phyloP scores from a whole-genome alignment of 2,113 vertebrate species.

The Pygoscelis adeliae region DNA sequence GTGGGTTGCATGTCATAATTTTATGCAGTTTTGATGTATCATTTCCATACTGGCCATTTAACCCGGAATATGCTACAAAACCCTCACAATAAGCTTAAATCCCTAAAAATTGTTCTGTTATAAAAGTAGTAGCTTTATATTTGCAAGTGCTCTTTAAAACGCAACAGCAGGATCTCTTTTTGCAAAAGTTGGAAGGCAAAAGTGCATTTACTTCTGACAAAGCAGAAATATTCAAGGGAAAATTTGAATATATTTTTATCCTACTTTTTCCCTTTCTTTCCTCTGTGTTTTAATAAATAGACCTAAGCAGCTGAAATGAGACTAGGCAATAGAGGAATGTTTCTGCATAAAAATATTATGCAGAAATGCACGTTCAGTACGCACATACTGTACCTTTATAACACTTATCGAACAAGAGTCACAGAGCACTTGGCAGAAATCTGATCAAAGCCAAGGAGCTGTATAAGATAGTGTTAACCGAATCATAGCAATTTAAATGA shows the following conservation, averaged over 20 bases:
- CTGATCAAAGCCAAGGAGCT: neutral
- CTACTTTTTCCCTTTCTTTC: neutral
- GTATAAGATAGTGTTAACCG: neutral
- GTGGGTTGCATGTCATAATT: neutral
- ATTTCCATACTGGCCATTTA: neutral
- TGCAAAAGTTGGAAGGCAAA: neutral
- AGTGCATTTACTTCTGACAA: neutral
- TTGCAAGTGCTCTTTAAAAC: neutral
- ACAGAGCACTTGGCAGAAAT: neutral
- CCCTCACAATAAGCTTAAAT: neutral
- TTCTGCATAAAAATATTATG: neutral
- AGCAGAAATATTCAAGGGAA: neutral
- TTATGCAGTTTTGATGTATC: neutral
- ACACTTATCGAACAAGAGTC: neutral
- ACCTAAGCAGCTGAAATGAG: neutral
- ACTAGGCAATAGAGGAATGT: neutral
- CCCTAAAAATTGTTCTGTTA: neutral
- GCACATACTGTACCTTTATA: neutral
- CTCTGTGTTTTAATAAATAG: neutral
- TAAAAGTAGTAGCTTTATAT: neutral
- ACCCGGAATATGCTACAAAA: neutral
- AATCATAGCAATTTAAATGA: neutral
- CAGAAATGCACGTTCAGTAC: neutral
- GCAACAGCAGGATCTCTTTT: neutral
- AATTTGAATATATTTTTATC: neutral